Percentiles rank a stretch among this genome's conserved stretches.
Evolutionary conservation across 2,113 vertebrate species (phyloP).

Genomic region (Australoheros scitulus): DNA sequence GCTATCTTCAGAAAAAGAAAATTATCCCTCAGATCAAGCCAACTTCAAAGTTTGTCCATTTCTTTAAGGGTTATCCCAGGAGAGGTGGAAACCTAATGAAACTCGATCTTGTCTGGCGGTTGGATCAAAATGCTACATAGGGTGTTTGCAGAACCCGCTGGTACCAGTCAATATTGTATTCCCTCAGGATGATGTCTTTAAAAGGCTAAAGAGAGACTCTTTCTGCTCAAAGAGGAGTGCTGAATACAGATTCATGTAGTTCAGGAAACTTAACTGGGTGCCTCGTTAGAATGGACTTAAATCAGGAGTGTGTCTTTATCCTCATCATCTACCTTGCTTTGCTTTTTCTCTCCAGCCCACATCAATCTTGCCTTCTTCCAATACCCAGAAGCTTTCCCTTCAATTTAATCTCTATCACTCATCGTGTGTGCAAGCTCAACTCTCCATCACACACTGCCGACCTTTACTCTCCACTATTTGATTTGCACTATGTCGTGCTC

Average conservation of each 20-base stretch:
- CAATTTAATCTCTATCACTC: conserved; percentile 62
- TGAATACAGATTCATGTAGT: conserved; percentile 57
- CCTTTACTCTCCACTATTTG: conserved; percentile 65
- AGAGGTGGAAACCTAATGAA: conserved; percentile 51
- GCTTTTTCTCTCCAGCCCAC: conserved; percentile 33
- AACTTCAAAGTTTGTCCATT: conserved; percentile 45
- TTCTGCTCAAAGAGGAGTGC: conserved; percentile 6
- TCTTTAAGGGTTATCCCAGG: conserved; percentile 58
- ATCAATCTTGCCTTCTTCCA: conserved; percentile 44
- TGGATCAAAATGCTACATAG: conserved; percentile 30
- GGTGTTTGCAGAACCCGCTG: conserved; percentile 43
- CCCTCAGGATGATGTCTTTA: conserved; percentile 49
- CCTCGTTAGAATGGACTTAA: conserved; percentile 23
- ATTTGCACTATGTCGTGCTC: conserved; percentile 49
- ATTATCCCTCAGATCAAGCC: conserved; percentile 20
- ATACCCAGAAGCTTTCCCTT: conserved; percentile 20
- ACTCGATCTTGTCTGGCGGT: background rate
- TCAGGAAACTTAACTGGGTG: background rate
- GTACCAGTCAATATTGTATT: conserved; percentile 56
- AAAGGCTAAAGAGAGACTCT: conserved; percentile 58
- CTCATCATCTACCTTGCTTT: conserved; percentile 11
- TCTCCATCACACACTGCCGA: conserved; percentile 45
- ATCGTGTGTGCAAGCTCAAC: conserved; percentile 51
- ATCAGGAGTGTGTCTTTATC: conserved; percentile 44
- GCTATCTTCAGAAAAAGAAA: background rate